Conservation (phyloP, 2,113 vertebrate species). For the Anthoscopus minutus region DNA sequence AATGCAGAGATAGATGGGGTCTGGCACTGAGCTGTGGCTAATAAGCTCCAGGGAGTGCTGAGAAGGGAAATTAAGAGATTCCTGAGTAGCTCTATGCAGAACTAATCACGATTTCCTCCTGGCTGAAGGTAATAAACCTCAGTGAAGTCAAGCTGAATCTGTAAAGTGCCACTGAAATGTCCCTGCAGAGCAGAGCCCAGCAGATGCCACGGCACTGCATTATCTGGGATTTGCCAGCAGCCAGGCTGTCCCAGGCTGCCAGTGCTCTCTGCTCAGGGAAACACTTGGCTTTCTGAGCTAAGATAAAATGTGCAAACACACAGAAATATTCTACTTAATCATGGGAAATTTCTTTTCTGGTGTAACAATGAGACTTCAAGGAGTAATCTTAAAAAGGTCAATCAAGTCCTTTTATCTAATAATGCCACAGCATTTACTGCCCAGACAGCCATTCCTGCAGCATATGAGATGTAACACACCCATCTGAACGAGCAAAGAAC, state of each 20-base stretch:
- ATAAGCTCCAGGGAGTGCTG: slow-evolving; percentile 24
- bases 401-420: background rate
- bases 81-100: background rate
- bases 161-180: background rate
- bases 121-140: slow-evolving; percentile 31
- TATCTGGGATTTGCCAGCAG: background rate
- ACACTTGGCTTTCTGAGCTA: background rate
- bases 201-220: accelerated
- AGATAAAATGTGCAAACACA: background rate
- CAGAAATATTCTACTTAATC: background rate
- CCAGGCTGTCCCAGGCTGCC: background rate
- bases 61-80: slow-evolving; percentile 30
- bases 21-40: slow-evolving; percentile 38
- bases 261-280: background rate
- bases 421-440: background rate
- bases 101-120: background rate
- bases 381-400: background rate
- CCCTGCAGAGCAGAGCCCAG: background rate
- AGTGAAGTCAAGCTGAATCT: background rate
- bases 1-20: background rate
- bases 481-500: background rate
- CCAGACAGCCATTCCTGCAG: background rate
- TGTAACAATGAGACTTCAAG: background rate
- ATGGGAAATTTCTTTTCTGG: background rate
- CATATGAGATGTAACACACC: background rate